A percentile compares a stretch with the other conserved stretches of the same genome.
These are phyloP conservation scores for Drosophila koepferae DNA, from an alignment of 2,888 invertebrate species.

Conservation along the genomic window DNA sequence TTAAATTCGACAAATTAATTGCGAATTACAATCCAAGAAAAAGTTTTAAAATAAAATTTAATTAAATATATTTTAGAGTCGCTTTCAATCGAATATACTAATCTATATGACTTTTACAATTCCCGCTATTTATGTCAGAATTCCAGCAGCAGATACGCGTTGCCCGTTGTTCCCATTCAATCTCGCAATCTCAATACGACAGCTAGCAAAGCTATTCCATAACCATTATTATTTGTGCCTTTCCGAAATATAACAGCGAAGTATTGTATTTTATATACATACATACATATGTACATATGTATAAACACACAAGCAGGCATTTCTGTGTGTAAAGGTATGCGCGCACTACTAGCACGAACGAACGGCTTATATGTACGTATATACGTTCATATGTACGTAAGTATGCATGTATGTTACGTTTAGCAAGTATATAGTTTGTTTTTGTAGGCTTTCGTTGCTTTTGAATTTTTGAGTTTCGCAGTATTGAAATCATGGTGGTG, in stretches of 20 bases:
- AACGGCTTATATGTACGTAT: conserved; percentile 29
- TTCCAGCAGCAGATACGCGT: conserved; percentile 18
- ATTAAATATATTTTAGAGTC: not conserved
- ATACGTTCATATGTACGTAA: conserved; percentile 10
- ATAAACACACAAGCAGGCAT: not conserved
- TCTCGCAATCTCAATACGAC: conserved; percentile 76
- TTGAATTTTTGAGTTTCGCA: conserved; percentile 77
- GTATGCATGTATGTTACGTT: conserved; percentile 17
- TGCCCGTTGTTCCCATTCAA: conserved; percentile 47
- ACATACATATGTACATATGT: not conserved
- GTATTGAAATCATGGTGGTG: conserved; percentile 83
- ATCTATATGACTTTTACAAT: conserved; percentile 12
- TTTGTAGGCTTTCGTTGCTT: conserved; percentile 80
- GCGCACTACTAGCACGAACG: conserved; percentile 29
- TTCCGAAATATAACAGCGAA: conserved; percentile 76
- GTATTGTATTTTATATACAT: conserved; percentile 49
- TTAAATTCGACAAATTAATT: conserved; percentile 25
- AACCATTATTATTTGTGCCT: conserved; percentile 79
- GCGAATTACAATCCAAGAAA: conserved; percentile 9
- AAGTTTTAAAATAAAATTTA: not conserved
- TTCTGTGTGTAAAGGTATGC: conserved; percentile 1
- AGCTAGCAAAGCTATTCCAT: conserved; percentile 61
- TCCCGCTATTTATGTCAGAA: conserved; percentile 28
- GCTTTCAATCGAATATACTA: conserved; percentile 12
- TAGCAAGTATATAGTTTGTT: conserved; percentile 65